Evolutionary conservation across 2,113 vertebrate species (phyloP), one percentile per base, ranked within the genome.

Genomic region (Tachuris rubrigastra): DNA sequence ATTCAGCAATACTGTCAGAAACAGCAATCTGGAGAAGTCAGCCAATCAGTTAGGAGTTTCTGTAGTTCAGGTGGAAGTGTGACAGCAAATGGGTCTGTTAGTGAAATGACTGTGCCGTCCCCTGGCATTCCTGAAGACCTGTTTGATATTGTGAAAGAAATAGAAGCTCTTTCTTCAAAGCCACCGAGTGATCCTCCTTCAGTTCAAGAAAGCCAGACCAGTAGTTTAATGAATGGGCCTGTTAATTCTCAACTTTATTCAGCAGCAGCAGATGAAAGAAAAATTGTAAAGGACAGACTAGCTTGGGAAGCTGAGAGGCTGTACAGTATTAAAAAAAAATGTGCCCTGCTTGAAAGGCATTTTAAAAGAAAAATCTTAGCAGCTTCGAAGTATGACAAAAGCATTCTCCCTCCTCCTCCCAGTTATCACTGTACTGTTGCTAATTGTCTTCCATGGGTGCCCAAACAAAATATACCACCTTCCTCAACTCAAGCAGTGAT

Each of bases 251-350:
- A 84, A 14, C 35, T 72, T 63, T 72, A 58, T 46, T 56, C 75
- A 81, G 6, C 5, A 5, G 8, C 20, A 77, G 39, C 20, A 60
- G 59, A 4, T 8, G 49, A 6, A 86, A 12, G 11, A 55, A 12
- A 13, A 67, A 28, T 66, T 37, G 69, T 89, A 42, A 96, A 93
- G 73, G 96, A 98, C 49, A 96, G 62, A 33, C 78, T 98, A 50
- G 94, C 69, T n/a, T 92, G 89, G 53, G 98, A 98, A 92, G 88
- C 97, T 81, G 77, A 96, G 78, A 96, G 35, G 30, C 77, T 98
- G 56, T 15, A 84, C 6, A 12, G 25, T 89, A 92, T 98, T 47
- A 97, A 96, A 95, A 97, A 62, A 47, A 97, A 85, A 27, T 94
- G 95, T 46, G 60, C 68, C 21, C 88, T 98, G 42, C 86, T 98